These are phyloP conservation scores for Pristionchus arcanus DNA, from an alignment of 2,888 invertebrate genomes.

Conservation along the genomic window DNA sequence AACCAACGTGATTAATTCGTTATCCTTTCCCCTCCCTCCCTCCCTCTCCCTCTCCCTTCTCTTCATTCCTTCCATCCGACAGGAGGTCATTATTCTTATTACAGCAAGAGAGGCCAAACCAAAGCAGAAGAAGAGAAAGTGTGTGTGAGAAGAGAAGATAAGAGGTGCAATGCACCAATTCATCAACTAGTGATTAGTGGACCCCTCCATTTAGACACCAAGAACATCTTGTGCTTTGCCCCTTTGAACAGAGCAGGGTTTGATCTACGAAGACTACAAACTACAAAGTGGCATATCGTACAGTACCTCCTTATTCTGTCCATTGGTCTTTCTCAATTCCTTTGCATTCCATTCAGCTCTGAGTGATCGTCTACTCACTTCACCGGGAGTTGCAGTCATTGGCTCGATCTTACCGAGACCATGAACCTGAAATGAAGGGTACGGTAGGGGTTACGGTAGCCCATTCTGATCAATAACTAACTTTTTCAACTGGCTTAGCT, in stretches of 20 bases:
- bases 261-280: not conserved
- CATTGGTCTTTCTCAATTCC: not conserved
- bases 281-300: not conserved
- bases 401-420: constrained; percentile 45
- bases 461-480: not conserved
- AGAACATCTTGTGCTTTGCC: not conserved
- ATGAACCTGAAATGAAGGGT: constrained; percentile 31
- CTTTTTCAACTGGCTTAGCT: too few species aligned
- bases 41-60: not conserved
- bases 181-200: constrained; percentile 19
- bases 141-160: not conserved
- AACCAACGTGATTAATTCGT: constrained; percentile 24
- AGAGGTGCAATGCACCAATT: constrained; percentile 17
- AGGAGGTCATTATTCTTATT: constrained; percentile 49
- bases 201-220: constrained; percentile 8
- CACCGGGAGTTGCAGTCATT: not conserved
- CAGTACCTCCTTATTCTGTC: constrained; percentile 45
- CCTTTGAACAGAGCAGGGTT: too few species aligned
- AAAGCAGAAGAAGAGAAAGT: constrained; percentile 18
- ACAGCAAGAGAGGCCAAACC: not conserved
- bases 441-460: too few species aligned
- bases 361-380: constrained; percentile 26
- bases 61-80: not conserved
- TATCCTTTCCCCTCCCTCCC: not conserved
- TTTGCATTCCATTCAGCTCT: constrained; percentile 21